A percentile compares a stretch with the other conserved stretches of the same genome.
phyloP scores from a whole-genome alignment of 2,797 vertebrate species.

The Phoeniculus purpureus region DNA sequence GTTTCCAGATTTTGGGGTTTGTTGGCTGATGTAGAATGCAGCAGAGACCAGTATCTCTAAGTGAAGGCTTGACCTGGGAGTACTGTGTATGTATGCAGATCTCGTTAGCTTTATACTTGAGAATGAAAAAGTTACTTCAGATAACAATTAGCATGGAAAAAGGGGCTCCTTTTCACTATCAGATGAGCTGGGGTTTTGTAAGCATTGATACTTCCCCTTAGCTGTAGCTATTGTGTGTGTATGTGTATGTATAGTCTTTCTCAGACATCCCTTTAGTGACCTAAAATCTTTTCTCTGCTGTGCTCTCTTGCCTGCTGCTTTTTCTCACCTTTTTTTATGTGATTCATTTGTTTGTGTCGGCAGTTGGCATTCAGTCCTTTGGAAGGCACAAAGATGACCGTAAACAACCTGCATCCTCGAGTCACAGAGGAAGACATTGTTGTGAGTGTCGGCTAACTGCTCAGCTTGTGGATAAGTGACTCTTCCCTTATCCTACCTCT shows the following conservation, averaged over 20 bases:
- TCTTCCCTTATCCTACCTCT: not conserved
- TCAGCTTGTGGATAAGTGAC: not conserved
- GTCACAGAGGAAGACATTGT: conserved; percentile 98
- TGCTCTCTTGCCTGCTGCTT: not conserved
- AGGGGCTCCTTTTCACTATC: not conserved
- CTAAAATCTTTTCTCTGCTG: not conserved
- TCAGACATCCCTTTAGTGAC: not conserved
- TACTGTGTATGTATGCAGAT: not conserved
- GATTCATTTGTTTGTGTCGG: conserved; percentile 34
- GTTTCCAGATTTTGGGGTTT: not conserved
- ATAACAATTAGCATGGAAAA: not conserved
- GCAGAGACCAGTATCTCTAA: not conserved
- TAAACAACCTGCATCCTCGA: conserved; percentile 95
- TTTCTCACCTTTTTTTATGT: not conserved
- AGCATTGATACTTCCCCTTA: not conserved
- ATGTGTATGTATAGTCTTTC: not conserved
- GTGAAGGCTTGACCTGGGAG: not conserved
- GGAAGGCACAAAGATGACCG: conserved; percentile 98
- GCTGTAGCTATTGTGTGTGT: not conserved
- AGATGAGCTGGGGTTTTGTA: not conserved
- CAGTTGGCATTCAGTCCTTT: conserved; percentile 90
- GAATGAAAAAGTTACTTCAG: not conserved
- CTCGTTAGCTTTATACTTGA: not conserved
- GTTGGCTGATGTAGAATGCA: not conserved
- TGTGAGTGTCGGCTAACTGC: conserved; percentile 79